Conservation (phyloP, 1,140 invertebrate genomes). For the Zaprionus inermis region DNA sequence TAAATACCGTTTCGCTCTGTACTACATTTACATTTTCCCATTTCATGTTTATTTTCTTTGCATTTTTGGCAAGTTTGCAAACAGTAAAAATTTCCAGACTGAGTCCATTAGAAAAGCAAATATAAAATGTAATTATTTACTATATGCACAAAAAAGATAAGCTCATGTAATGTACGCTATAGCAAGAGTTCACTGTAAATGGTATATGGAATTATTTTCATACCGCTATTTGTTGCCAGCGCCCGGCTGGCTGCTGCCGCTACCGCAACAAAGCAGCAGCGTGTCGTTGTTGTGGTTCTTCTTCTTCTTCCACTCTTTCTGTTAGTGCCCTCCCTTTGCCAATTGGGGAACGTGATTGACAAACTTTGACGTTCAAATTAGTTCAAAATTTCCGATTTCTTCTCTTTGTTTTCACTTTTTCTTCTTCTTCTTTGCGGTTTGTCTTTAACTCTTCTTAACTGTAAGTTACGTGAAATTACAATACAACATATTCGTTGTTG, state of each 20-base stretch:
- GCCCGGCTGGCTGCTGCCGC: slow-evolving; percentile 60
- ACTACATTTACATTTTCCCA: slow-evolving; percentile 49
- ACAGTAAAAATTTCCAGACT: slow-evolving; percentile 36
- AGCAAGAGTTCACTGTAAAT: not conserved
- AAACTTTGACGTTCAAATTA: slow-evolving; percentile 14
- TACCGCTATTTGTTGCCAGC: slow-evolving; percentile 74
- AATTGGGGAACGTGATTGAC: slow-evolving; percentile 26
- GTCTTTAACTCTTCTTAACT: slow-evolving; percentile 24
- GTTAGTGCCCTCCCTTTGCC: not conserved
- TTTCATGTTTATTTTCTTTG: slow-evolving; percentile 35
- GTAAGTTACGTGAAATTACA: slow-evolving; percentile 8
- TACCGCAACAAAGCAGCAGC: slow-evolving; percentile 37
- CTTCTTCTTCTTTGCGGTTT: slow-evolving; percentile 2
- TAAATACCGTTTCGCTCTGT: slow-evolving; percentile 21
- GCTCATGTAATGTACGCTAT: not conserved
- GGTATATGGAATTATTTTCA: slow-evolving; percentile 24
- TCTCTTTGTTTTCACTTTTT: slow-evolving; percentile 19
- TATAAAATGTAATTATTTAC: not conserved
- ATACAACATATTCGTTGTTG: not conserved
- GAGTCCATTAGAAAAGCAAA: not conserved
- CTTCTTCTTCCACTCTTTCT: slow-evolving; percentile 3
- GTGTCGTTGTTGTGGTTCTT: slow-evolving; percentile 27
- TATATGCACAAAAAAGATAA: not conserved
- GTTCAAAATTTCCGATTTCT: slow-evolving; percentile 1
- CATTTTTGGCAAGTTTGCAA: slow-evolving; percentile 51